Evolutionary conservation across 2,888 invertebrate genomes (phyloP).

Genomic region (Itoplectis maculator): DNA sequence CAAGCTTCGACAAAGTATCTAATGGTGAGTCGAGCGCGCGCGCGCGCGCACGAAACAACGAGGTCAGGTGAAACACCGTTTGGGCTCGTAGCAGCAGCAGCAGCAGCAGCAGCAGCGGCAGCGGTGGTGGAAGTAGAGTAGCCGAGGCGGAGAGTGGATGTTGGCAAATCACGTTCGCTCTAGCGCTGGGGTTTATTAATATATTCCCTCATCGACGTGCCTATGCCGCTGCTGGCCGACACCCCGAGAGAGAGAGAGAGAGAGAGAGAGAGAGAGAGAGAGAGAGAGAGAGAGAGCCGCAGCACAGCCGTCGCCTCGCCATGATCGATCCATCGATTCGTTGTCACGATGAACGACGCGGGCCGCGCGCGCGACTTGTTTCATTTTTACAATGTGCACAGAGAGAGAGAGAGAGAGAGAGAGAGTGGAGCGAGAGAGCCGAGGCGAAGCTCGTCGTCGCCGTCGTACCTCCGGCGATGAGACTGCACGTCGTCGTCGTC

Average conservation of each 20-base stretch:
- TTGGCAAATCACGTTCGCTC: conserved; percentile 69
- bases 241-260: conserved; percentile 61
- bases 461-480: conserved; percentile 45
- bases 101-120: conserved; percentile 31
- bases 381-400: conserved; percentile 53
- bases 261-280: too few relatives aligned
- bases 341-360: conserved; percentile 63
- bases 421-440: conserved; percentile 6
- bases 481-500: conserved; percentile 57
- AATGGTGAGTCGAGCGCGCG: conserved; percentile 21
- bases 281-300: too few relatives aligned
- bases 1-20: neutral
- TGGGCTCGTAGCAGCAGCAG: conserved; percentile 43
- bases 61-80: conserved; percentile 61
- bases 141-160: conserved; percentile 46
- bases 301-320: conserved; percentile 55
- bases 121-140: conserved; percentile 34
- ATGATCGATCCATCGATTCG: conserved; percentile 71
- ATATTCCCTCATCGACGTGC: conserved; percentile 72
- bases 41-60: conserved; percentile 44
- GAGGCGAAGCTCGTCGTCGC: too few relatives aligned
- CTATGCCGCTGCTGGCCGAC: conserved; percentile 55
- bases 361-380: conserved; percentile 52
- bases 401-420: conserved; percentile 16
- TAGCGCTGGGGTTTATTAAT: conserved; percentile 73